Evolutionary conservation across 2,113 vertebrate genomes (phyloP), one percentile per base, ranked within the genome.

Genomic region (Heloderma charlesbogerti): DNA sequence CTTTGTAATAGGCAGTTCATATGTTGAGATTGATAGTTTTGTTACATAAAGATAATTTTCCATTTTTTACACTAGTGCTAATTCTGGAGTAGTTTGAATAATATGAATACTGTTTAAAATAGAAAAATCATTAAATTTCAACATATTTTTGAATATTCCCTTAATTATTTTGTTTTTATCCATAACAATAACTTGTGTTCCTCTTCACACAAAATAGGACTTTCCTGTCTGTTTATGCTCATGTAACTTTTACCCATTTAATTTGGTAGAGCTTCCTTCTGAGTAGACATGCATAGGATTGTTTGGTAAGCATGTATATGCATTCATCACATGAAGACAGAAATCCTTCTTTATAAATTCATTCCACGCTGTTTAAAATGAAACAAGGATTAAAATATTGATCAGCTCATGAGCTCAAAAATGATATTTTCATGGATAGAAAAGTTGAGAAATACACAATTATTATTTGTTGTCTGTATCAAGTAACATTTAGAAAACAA

Each of bases 401-500:
- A 92, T 96, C 45, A 63, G 54, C n/a, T 95, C 77, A 86, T 77
- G 87, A 90, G 88, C 86, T 95, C 45, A 31, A 89, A 92, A 91
- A 16, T 91, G 84, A 91, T 1, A 0, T 66, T 75, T 85, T 54
- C 67, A 89, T 90, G 78, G 3, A 15, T n/a, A 2, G 31, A 91
- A 77, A 91, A 91, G 79, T 93, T n/a, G 60, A 72, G 29, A 85
- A 83, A 37, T 89, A 87, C 82, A 27, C 80, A 91, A 66, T 83
- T 3, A 16, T 51, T 91, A 37, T 57, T 1, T 80, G 72, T 94
- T 95, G 86, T 72, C 84, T 82, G 81, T 57, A 12, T 94, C 85
- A 86, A 2, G 60, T 94, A 86, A 57, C 51, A 29, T 75, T 91
- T 91, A 90, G 78, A 94, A 94, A 84, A 83, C 57, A 84, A 2